A percentile compares a stretch with the other conserved stretches of the same genome.
These are phyloP conservation scores for Piprites chloris DNA, from an alignment of 2,113 vertebrate species.

Conservation along the genomic window DNA sequence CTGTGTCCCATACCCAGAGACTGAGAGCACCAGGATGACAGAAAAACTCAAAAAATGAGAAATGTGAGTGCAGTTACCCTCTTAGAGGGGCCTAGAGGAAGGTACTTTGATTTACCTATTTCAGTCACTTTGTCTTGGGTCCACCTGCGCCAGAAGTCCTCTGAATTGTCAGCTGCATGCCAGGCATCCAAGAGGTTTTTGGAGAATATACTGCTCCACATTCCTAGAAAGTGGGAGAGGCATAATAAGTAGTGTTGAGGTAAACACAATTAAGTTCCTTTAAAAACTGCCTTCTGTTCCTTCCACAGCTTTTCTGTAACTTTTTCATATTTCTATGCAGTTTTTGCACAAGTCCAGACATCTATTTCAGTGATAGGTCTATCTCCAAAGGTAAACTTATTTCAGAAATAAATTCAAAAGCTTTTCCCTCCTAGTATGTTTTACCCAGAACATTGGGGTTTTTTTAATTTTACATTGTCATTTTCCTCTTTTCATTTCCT, in stretches of 20 bases:
- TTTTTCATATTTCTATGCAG: background rate
- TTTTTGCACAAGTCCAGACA: background rate
- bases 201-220: constrained; percentile 75
- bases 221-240: constrained; percentile 15
- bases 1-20: background rate
- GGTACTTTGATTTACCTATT: constrained; percentile 47
- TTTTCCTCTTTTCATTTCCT: background rate
- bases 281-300: background rate
- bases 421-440: background rate
- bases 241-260: background rate
- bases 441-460: background rate
- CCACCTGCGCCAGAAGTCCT: constrained; percentile 71
- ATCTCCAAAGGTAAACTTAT: background rate
- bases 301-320: background rate
- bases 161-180: constrained; percentile 64
- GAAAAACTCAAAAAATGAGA: background rate
- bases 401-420: background rate
- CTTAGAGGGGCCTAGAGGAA: background rate
- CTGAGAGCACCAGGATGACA: background rate
- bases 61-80: background rate
- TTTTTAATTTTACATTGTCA: background rate
- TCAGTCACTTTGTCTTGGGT: constrained; percentile 64
- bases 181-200: constrained; percentile 73
- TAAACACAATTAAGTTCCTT: background rate
- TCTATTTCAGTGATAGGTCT: background rate